These are phyloP conservation scores for Plectropomus leopardus DNA, from an alignment of 2,113 vertebrate genomes.

Conservation along the genomic window DNA sequence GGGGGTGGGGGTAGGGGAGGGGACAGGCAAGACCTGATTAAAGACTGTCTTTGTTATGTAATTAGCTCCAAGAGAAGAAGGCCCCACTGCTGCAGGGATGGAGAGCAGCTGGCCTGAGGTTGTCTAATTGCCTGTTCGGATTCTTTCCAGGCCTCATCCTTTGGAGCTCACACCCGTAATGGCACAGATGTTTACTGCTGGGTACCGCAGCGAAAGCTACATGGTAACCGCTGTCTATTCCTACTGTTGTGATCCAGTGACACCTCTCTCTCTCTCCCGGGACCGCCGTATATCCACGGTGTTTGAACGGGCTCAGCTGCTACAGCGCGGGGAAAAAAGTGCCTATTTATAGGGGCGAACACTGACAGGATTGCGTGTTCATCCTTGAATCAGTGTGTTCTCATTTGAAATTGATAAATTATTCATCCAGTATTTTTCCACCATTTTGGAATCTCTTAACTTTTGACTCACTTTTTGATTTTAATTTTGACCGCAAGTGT, in stretches of 20 bases:
- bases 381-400: constrained; percentile 56
- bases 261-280: constrained; percentile 50
- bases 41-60: constrained; percentile 82
- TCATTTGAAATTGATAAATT: constrained; percentile 67
- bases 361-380: constrained; percentile 44
- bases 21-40: constrained; percentile 77
- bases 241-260: constrained; percentile 61
- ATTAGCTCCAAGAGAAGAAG: constrained; percentile 77
- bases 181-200: constrained; percentile 80
- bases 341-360: constrained; percentile 52
- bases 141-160: constrained; percentile 76
- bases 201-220: constrained; percentile 50
- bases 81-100: constrained; percentile 66
- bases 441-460: constrained; percentile 44
- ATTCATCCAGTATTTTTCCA: constrained; percentile 47
- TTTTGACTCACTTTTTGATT: constrained; percentile 53
- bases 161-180: constrained; percentile 71
- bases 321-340: constrained; percentile 10
- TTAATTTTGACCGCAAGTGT: constrained; percentile 65
- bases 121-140: constrained; percentile 82
- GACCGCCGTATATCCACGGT: constrained; percentile 34
- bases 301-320: constrained; percentile 66
- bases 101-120: constrained; percentile 81
- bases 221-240: constrained; percentile 62
- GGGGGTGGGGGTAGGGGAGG: constrained; percentile 32